Conservation (phyloP, 1,140 invertebrate species). For the Radopholus similis region DNA sequence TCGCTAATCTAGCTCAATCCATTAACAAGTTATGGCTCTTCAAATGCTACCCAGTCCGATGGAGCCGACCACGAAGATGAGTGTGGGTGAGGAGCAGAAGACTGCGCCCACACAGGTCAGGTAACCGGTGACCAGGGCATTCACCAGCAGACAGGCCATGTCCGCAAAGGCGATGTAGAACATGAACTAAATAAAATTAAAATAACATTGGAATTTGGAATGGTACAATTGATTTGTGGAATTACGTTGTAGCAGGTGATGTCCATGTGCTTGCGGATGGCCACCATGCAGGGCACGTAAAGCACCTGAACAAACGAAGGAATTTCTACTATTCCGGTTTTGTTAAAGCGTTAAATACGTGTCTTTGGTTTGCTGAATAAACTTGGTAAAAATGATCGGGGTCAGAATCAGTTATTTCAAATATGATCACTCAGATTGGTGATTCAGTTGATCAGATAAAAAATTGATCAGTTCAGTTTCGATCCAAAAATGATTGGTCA, state of each 20-base stretch:
- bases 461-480: too few species aligned
- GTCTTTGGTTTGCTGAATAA: too few species aligned
- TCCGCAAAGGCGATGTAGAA: slow-evolving; percentile 24
- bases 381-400: too few species aligned
- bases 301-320: too few species aligned
- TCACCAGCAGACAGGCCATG: slow-evolving; percentile 13
- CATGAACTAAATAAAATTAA: slow-evolving; percentile 24
- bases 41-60: slow-evolving; percentile 7
- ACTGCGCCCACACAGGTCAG: slow-evolving; percentile 23
- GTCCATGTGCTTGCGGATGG: slow-evolving; percentile 31
- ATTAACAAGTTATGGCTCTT: too few species aligned
- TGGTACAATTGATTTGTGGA: not conserved
- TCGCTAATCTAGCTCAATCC: too few species aligned
- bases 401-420: not conserved
- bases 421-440: too few species aligned
- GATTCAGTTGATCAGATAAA: too few species aligned
- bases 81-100: slow-evolving; percentile 16
- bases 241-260: slow-evolving; percentile 15
- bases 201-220: too few species aligned
- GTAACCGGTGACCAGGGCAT: slow-evolving; percentile 22
- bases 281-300: slow-evolving; percentile 28
- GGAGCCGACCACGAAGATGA: slow-evolving; percentile 26
- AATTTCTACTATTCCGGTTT: too few species aligned
- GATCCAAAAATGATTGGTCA: too few species aligned
- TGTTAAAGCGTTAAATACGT: too few species aligned